Evolutionary conservation across 1,140 invertebrate species (phyloP), one percentile per base, ranked within the genome.

Genomic region (Drosophila sucinea): DNA sequence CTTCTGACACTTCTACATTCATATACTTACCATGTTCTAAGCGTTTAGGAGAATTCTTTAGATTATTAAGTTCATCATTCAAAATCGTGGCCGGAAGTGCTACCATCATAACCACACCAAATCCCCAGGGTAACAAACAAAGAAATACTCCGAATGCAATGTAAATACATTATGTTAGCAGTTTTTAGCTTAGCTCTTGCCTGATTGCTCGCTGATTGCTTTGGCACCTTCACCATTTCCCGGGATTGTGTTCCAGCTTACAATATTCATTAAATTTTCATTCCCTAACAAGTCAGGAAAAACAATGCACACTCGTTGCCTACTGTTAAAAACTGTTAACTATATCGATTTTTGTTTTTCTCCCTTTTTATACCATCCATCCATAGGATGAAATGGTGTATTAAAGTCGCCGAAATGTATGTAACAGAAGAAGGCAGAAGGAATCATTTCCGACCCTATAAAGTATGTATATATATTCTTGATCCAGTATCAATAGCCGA

Each of bases 231-330:
- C 29, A 17, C 1, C 57, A 10, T 11, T 38, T 3, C 44, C 6
- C 3, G 7, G 7, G 1, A 10, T 51, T 3, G 7, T 27, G 11
- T 2, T 17, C 27, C 10, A 32, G 41, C 40, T 60, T 60, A 56
- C 33, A 27, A 65, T 69, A 25, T 51, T 71, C 47, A 79, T 85
- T 65, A 83, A 80, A 66, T 57, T 85, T 77, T 66, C 30, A 84
- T 73, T 70, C 65, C 44, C 44, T 44, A 7, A 38, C 38, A 5
- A 29, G 17, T 8, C 51, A 41, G 32, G 7, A 57, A 38, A 60
- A 61, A 30, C 47, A 62, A 44, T 58, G 32, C 32, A 6, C 32
- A 6, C 56, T 51, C 25, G 23, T 51, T 51, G 44, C 27, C 44
- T 17, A 58, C 56, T 25, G 17, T 17, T 58, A 35, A 58, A 58